Base-by-base conservation (phyloP, 2,797 vertebrate species). In the Labroides dimidiatus region DNA sequence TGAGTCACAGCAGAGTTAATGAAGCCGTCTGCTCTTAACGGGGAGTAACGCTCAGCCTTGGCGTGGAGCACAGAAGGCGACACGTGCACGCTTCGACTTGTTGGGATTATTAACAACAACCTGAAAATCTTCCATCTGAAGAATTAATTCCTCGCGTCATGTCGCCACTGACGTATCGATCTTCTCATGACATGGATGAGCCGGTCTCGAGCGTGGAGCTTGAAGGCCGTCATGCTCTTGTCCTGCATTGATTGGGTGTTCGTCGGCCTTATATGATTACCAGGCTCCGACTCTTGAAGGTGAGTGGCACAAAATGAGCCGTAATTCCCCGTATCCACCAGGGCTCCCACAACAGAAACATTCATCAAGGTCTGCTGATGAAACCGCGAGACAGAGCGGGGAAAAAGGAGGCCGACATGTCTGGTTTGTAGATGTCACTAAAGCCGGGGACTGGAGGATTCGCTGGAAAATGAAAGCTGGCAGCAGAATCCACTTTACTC, bases 141-240 rank as follows among this genome's bases (percentile, higher is more conserved):
- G 39, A 54, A 77, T 73, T 13, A 42, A 49, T 71, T 49, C 54
- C 17, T 50, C 36, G 23, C 6, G 0, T 57, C 0, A 0, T 8
- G 52, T 14, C 60, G 56, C 41, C 10, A 57, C 8, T 10, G 53
- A 51, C 44, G 4, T 56, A 81, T 77, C 39, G 71, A 87, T 81
- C 66, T 36, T n/a, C 50, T 64, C 52, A 55, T 84, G 59, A 55
- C 79, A 80, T 39, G 72, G 71, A 64, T 30, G 79, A 71, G 71
- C 48, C 43, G 62, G 10, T 64, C 52, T 72, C 17, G 16, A 71
- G 69, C 49, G 62, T 1, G 8, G n/a, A 17, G 54, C 30, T 5
- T 57, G 62, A 77, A 57, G 53, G 37, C 75, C 51, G 62, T 63
- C 67, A 63, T 16, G 69, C 67, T 78, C 74, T 63, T 3, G 41